Evolutionary conservation across 2,113 vertebrate species (phyloP).

Genomic region (Thalassoma bifasciatum): DNA sequence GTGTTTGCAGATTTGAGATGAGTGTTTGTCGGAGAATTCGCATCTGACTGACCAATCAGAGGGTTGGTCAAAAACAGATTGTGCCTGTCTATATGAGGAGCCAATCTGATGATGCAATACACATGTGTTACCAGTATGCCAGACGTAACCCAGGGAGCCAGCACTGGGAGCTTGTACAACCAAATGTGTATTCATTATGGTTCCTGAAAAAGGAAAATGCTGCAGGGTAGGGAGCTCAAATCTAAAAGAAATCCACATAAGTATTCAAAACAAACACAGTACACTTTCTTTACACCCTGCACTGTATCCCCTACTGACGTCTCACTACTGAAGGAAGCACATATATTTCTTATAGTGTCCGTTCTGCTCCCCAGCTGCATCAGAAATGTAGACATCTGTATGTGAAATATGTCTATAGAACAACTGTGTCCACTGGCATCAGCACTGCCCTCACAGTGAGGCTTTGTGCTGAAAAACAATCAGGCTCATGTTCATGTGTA

Average conservation of each 20-base stretch:
- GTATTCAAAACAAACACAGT: not conserved
- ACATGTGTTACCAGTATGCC: constrained; percentile 1
- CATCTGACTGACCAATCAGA: no score
- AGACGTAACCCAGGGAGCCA: constrained; percentile 8
- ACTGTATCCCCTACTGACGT: not conserved
- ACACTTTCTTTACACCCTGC: not conserved
- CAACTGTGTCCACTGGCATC: constrained; percentile 34
- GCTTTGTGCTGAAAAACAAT: constrained; percentile 40
- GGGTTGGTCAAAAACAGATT: no score
- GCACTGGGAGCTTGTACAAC: constrained; percentile 9
- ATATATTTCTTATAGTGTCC: constrained; percentile 4
- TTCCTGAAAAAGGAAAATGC: constrained; percentile 28
- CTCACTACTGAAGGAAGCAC: not conserved
- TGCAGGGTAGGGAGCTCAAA: not conserved
- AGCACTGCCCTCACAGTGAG: constrained; percentile 20
- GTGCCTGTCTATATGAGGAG: no score
- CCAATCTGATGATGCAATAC: no score
- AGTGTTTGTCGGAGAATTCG: no score
- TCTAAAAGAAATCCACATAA: no score
- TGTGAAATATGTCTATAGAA: not conserved
- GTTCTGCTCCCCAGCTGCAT: not conserved
- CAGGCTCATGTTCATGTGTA: constrained; percentile 9
- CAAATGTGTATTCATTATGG: constrained; percentile 34
- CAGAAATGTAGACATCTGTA: constrained; percentile 3
- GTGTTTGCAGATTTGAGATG: no score